Evolutionary conservation across 2,888 invertebrate genomes (phyloP), one percentile per base, ranked within the genome.

Genomic region (Frankliniella fusca): DNA sequence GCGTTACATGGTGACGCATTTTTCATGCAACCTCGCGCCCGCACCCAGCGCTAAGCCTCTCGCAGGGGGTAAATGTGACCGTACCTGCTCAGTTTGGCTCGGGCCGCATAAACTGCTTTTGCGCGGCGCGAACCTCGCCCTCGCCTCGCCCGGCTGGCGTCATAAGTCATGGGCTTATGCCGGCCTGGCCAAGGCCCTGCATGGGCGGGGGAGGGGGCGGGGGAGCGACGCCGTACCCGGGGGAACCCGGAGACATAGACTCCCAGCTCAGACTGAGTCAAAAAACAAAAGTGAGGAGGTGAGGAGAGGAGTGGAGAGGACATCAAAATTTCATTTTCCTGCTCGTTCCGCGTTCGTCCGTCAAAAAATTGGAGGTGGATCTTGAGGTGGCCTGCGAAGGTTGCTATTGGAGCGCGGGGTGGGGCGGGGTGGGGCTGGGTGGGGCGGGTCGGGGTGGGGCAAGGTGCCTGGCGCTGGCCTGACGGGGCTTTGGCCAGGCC

Each of bases 121-220:
- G 54, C 54, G 54, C 12, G 54, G 54, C 18, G 54, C 54, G 54
- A 38, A 38, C 7, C 54, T 18, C 18, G 54, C 54, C 54, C 12
- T 15, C 54, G 54, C 15, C 54, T 15, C 15, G 54, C 38, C 38
- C 38, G 38, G 38, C 38, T 38, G 38, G 38, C 38, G 38, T 38
- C 38, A 38, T 38, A 38, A 38, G 38, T 38, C 38, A 38, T 38
- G 38, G 38, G 38, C 38, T 38, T 38, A 38, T 38, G 38, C 38
- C 38, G 38, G 38, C 38, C 38, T 23, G 23, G 11, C 70, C 70
- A 27, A 76, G 1, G 70, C 70, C 70, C 12, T 27, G 70, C 23
- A 76, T 23, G 70, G 70, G 70, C 70, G 70, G 70, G 70, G 70
- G 70, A 76, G 70, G 70, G 70, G 70, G 70, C 70, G 70, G 70